Evolutionary conservation across 1,140 invertebrate species (phyloP).

Genomic region (Drosophila yakuba): DNA sequence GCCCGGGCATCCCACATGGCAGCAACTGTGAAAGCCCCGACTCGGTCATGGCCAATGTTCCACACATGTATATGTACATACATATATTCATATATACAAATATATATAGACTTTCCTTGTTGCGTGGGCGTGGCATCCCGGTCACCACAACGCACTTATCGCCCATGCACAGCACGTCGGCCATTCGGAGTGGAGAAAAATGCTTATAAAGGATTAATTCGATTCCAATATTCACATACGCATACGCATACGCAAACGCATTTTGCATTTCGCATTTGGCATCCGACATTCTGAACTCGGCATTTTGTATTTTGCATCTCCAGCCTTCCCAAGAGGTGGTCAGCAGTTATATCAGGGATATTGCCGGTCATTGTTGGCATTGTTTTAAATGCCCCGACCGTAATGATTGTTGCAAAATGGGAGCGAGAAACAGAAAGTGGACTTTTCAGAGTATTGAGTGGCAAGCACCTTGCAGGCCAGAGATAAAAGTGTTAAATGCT

Average conservation of each 20-base stretch:
- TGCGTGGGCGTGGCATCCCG: conserved; percentile 53
- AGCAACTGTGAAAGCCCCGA: conserved; percentile 42
- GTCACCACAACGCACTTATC: conserved; percentile 68
- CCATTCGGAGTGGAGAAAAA: conserved; percentile 73
- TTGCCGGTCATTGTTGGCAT: conserved; percentile 55
- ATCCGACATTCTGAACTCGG: conserved; percentile 8
- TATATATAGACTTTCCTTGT: neutral
- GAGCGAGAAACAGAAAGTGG: conserved; percentile 21
- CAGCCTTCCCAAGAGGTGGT: conserved; percentile 18
- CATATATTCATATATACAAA: too few species aligned
- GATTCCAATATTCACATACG: conserved; percentile 74
- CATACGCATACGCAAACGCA: conserved; percentile 45
- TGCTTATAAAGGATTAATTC: conserved; percentile 82
- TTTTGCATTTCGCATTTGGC: conserved; percentile 13
- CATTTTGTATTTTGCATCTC: conserved; percentile 16
- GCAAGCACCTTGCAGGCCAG: neutral
- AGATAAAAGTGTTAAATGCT: neutral
- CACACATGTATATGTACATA: neutral
- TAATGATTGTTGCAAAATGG: conserved; percentile 47
- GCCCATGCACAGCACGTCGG: conserved; percentile 70
- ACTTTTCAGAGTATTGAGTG: conserved; percentile 13
- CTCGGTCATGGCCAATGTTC: conserved; percentile 69
- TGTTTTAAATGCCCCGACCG: conserved; percentile 51
- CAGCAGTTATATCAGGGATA: conserved; percentile 37
- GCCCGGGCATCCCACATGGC: conserved; percentile 43